A percentile compares a stretch with the other conserved stretches of the same genome.
Evolutionary conservation across 1,140 invertebrate species (phyloP).

Genomic region (Nymphalis io): DNA sequence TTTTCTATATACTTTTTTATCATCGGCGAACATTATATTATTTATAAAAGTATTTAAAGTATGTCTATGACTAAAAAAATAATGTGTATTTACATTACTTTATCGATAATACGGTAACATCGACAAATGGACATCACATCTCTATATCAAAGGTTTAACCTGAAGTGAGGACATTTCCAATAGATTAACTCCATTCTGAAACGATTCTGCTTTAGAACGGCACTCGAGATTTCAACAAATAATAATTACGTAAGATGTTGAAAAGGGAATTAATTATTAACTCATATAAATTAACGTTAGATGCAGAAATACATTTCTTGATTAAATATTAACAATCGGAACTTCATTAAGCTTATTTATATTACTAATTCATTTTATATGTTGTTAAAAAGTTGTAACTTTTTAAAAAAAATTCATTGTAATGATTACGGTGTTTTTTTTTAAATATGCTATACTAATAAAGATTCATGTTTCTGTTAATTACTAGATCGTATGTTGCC

Average conservation of each 20-base stretch:
- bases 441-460: too few species aligned
- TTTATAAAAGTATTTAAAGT: too few species aligned
- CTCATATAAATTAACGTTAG: conserved; percentile 6
- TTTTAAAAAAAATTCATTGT: too few species aligned
- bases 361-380: too few species aligned
- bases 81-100: neutral
- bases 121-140: conserved; percentile 6
- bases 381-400: too few species aligned
- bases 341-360: too few species aligned
- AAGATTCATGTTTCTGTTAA: too few species aligned
- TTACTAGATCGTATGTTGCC: too few species aligned
- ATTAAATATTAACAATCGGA: neutral
- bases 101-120: conserved; percentile 19
- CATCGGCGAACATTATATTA: too few species aligned
- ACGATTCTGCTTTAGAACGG: conserved; percentile 37
- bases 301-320: conserved; percentile 1
- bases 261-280: conserved; percentile 12
- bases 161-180: conserved; percentile 50
- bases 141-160: conserved; percentile 37
- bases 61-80: too few species aligned
- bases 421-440: too few species aligned
- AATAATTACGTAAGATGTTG: conserved; percentile 36
- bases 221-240: conserved; percentile 43
- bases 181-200: conserved; percentile 48
- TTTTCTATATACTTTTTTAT: too few species aligned